A percentile compares a stretch with the other conserved stretches of the same genome.
These are phyloP conservation scores for Prunella fulvescens DNA, from an alignment of 2,113 vertebrate species.

Conservation along the genomic window DNA sequence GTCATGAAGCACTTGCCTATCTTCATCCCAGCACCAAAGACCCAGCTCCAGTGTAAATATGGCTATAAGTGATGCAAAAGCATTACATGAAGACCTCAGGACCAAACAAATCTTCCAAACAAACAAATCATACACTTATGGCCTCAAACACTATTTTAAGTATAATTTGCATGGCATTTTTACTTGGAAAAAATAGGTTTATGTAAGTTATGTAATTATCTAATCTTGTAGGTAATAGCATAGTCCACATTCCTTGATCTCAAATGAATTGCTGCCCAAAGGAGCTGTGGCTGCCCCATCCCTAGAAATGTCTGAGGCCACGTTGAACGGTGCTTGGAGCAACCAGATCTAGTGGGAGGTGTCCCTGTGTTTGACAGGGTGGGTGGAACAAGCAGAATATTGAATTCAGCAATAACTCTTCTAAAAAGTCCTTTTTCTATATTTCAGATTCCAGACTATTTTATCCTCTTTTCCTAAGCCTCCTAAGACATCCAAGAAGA, in stretches of 20 bases:
- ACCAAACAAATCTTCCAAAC: background rate
- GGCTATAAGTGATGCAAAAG: fast-evolving
- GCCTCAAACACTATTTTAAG: background rate
- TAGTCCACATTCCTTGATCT: background rate
- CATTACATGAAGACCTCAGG: background rate
- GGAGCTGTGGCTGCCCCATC: background rate
- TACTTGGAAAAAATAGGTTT: background rate
- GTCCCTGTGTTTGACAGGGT: background rate
- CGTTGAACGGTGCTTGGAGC: background rate
- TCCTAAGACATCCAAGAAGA: background rate
- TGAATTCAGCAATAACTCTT: background rate
- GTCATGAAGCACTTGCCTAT: background rate
- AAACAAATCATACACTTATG: background rate
- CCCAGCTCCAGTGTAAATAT: background rate
- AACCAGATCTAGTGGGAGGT: background rate
- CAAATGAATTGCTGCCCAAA: background rate
- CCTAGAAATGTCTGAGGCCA: background rate
- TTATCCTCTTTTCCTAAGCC: background rate
- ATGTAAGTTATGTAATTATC: background rate
- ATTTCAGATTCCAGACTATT: background rate
- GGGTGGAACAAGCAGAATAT: background rate
- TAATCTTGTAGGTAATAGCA: fast-evolving
- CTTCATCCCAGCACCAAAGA: background rate
- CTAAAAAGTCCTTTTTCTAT: fast-evolving
- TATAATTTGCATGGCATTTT: background rate